These are phyloP conservation scores for Pangasius sanitwongsei DNA, from an alignment of 2,797 vertebrate species.

Conservation along the genomic window DNA sequence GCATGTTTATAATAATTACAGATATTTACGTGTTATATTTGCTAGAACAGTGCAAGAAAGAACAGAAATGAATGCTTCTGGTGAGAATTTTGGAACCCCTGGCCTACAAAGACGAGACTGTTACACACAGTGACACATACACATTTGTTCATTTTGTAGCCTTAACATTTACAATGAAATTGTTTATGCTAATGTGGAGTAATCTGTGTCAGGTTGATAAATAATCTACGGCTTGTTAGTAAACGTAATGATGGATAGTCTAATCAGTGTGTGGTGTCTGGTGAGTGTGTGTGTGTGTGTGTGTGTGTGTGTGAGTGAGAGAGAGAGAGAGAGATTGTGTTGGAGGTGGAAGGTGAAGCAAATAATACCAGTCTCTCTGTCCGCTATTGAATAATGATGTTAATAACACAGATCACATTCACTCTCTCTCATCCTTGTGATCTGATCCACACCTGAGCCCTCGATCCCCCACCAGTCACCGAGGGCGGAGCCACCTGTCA, in stretches of 20 bases:
- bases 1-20: background rate
- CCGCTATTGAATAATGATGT: slow-evolving; percentile 50
- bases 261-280: slow-evolving; percentile 34
- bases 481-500: slow-evolving; percentile 12
- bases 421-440: slow-evolving; percentile 40
- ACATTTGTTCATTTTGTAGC: background rate
- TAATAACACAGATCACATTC: slow-evolving; percentile 38
- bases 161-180: background rate
- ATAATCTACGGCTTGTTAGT: slow-evolving; percentile 26
- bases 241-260: slow-evolving; percentile 35
- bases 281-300: slow-evolving; percentile 18
- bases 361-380: slow-evolving; percentile 35
- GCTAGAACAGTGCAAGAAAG: background rate
- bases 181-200: slow-evolving; percentile 13
- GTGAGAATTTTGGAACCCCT: background rate
- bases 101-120: background rate
- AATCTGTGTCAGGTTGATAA: slow-evolving; percentile 49
- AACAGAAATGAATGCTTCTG: background rate
- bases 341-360: slow-evolving; percentile 37
- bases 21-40: slow-evolving; percentile 2
- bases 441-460: slow-evolving; percentile 59
- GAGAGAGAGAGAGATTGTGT: slow-evolving; percentile 16
- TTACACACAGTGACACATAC: background rate
- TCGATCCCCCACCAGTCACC: slow-evolving; percentile 7
- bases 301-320: background rate